A percentile compares a stretch with the other conserved stretches of the same genome.
phyloP scores from a whole-genome alignment of 2,888 invertebrate species.

The Antheraea yamamai region DNA sequence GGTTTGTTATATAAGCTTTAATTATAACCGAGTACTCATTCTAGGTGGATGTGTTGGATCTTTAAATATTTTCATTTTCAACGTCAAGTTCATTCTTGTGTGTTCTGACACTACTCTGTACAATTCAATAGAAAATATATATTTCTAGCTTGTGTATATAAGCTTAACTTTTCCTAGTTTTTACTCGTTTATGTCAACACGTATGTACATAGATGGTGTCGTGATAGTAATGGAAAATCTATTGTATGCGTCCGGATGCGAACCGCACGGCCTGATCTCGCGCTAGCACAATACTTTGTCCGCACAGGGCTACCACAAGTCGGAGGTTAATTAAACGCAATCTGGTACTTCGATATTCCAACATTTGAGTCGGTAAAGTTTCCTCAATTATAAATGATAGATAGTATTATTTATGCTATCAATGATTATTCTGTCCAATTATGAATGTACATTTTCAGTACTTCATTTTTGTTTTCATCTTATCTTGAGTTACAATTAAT shows the following conservation, averaged over 20 bases:
- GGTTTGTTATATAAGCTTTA: too few relatives aligned
- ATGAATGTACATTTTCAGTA: too few relatives aligned
- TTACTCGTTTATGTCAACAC: neutral
- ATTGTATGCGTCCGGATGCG: constrained; percentile 67
- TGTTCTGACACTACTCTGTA: neutral
- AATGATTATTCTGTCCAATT: too few relatives aligned
- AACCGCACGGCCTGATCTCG: constrained; percentile 66
- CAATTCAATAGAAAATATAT: neutral
- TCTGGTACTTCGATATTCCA: constrained; percentile 18
- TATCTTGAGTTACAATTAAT: too few relatives aligned
- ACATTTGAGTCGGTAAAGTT: constrained; percentile 31
- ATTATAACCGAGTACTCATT: too few relatives aligned
- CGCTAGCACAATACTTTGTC: constrained; percentile 47
- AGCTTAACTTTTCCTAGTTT: neutral
- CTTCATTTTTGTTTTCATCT: too few relatives aligned
- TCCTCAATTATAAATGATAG: constrained; percentile 32
- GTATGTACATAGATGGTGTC: constrained; percentile 49
- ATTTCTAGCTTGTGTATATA: neutral
- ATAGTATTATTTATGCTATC: too few relatives aligned
- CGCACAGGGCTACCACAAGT: constrained; percentile 21
- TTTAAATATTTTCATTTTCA: too few relatives aligned
- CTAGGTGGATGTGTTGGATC: too few relatives aligned
- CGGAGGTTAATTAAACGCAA: constrained; percentile 29
- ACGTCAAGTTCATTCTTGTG: too few relatives aligned
- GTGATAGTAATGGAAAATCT: constrained; percentile 62